These are phyloP conservation scores for Sericinus montela DNA, from an alignment of 2,888 invertebrate species.

Conservation along the genomic window DNA sequence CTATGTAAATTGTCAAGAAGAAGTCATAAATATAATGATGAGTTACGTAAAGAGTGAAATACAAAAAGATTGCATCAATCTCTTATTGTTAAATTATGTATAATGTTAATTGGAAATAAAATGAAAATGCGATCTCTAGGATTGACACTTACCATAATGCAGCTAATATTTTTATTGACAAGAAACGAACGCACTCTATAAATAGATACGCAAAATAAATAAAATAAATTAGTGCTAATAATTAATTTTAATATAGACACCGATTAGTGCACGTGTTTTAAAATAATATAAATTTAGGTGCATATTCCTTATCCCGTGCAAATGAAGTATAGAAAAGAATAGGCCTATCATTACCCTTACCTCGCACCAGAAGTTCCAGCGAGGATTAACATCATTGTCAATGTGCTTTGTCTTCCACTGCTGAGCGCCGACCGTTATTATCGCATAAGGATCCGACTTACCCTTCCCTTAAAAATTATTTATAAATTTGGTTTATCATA, in stretches of 20 bases:
- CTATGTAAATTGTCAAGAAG: too few relatives aligned
- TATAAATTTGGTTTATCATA: not conserved
- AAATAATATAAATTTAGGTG: constrained; percentile 11
- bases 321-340: constrained; percentile 20
- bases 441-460: constrained; percentile 98
- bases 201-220: not conserved
- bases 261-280: constrained; percentile 3
- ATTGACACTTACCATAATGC: not conserved
- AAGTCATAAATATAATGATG: not conserved
- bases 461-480: constrained; percentile 83
- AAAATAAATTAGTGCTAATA: not conserved
- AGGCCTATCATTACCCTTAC: constrained; percentile 63
- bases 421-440: constrained; percentile 94
- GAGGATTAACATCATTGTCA: constrained; percentile 95
- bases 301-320: constrained; percentile 32
- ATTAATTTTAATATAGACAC: not conserved
- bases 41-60: not conserved
- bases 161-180: not conserved
- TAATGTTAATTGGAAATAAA: too few relatives aligned
- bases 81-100: not conserved
- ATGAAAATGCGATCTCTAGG: not conserved
- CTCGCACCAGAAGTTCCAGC: constrained; percentile 99
- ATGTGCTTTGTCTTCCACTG: constrained; percentile 96
- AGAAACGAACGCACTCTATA: constrained; percentile 5
- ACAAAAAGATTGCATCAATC: not conserved